Base-by-base conservation (phyloP, 2,888 invertebrate species). In the Cylindroiulus punctatus region DNA sequence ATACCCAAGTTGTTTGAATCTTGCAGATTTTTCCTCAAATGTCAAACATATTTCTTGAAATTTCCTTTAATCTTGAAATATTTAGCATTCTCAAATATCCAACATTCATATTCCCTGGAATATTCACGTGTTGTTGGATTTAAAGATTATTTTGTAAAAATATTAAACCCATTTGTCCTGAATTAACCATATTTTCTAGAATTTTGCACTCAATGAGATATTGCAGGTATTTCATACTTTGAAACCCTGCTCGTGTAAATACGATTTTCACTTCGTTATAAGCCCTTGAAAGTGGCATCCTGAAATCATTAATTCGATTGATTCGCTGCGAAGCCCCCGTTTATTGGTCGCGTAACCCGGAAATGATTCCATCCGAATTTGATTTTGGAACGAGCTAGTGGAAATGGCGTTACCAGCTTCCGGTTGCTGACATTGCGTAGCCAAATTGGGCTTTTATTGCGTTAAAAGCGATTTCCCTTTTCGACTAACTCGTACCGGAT, bases 401-500 rank as follows among this genome's bases (percentile, higher is more conserved):
- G 57, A 57, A 57, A 57, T 57, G 5, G 8, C 8, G 57, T 57
- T 57, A 57, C n/a, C 5, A 57, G 22, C 22, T 57, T 57, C 57
- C 57, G 57, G n/a, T n/a, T 57, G 57, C n/a, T 22, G 19, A 57
- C 57, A 22, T 47, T 47, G 47, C 47, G 14, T 17, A 47, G 47
- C 57, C 19, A 57, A 19, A 57, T 57, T 22, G n/a, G 3, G 22
- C 57, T 22, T 7, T 57, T 57, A 57, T 57, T 57, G 57, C n/a
- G 57, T 57, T 57, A 57, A 57, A 57, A 7, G 57, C 19, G 57
- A 57, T 57, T 57, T 57, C 57, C 57, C 22, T 57, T 57, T 57
- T 57, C 57, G 22, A n/a, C 57, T 57, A 57, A 57, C 57, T 57
- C 19, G 17, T 57, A 57, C 57, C 57, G 57, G 57, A 57, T 57